Conservation (phyloP, 2,888 invertebrate species). For the Slavum lentiscoides region DNA sequence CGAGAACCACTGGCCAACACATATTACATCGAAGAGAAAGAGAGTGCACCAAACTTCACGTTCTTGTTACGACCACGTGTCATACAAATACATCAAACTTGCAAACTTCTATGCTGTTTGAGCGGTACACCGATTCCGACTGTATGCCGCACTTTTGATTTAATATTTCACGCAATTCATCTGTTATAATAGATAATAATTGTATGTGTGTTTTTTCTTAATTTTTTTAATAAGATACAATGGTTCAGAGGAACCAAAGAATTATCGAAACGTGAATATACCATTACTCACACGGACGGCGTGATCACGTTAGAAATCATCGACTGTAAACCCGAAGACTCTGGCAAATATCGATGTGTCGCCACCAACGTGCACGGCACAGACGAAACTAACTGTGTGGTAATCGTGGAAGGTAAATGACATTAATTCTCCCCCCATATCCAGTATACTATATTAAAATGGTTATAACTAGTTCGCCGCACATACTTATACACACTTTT, state of each 20-base stretch:
- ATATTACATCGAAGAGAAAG: constrained; percentile 90
- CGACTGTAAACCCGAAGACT: constrained; percentile 91
- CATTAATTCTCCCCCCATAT: too few species aligned
- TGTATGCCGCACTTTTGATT: constrained; percentile 62
- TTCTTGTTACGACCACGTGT: constrained; percentile 98
- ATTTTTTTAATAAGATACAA: constrained; percentile 60
- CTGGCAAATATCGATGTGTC: constrained; percentile 92
- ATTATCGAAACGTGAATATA: constrained; percentile 85
- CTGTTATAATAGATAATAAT: not conserved
- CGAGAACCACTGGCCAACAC: constrained; percentile 83
- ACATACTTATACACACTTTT: too few species aligned
- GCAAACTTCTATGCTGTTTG: constrained; percentile 96
- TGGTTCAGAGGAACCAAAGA: constrained; percentile 88
- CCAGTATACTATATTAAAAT: too few species aligned
- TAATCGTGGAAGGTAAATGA: constrained; percentile 87
- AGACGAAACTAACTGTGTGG: constrained; percentile 93
- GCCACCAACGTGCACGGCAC: constrained; percentile 92
- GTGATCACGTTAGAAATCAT: constrained; percentile 96
- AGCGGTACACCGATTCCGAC: constrained; percentile 93
- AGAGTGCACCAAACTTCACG: constrained; percentile 93
- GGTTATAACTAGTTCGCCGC: too few species aligned
- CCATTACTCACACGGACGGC: constrained; percentile 89
- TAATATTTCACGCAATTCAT: too few species aligned
- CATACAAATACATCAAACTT: constrained; percentile 94
- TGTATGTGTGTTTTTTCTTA: not conserved